Conservation (phyloP, 2,113 vertebrate genomes). For the Engraulis encrasicolus region DNA sequence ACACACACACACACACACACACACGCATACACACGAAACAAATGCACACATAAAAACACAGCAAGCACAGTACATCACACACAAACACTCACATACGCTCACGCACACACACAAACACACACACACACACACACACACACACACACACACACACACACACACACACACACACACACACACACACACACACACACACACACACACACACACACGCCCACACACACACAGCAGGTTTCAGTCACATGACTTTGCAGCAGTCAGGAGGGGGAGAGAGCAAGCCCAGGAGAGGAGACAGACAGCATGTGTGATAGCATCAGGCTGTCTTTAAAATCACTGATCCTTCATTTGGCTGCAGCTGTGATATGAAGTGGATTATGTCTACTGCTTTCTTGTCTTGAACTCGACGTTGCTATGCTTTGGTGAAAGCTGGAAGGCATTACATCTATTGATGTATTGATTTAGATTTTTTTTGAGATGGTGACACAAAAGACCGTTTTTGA, state of each 20-base stretch:
- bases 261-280: background rate
- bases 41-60: too few species aligned
- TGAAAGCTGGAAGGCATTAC: slow-evolving; percentile 10
- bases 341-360: background rate
- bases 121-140: too few species aligned
- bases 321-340: background rate
- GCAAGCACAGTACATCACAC: too few species aligned
- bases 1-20: slow-evolving; percentile 19
- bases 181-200: slow-evolving; percentile 71
- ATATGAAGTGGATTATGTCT: background rate
- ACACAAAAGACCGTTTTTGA: background rate
- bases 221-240: slow-evolving; percentile 16
- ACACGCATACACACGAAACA: too few species aligned
- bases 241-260: background rate
- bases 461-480: background rate
- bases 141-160: too few species aligned
- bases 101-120: too few species aligned
- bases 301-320: slow-evolving; percentile 14
- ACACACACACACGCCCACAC: background rate
- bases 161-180: slow-evolving; percentile 20
- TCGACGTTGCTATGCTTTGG: background rate
- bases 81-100: too few species aligned
- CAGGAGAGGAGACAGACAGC: slow-evolving; percentile 9
- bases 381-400: background rate
- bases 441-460: background rate